Conservation (phyloP, 2,113 vertebrate genomes). For the Phrynosoma blainvillii region DNA sequence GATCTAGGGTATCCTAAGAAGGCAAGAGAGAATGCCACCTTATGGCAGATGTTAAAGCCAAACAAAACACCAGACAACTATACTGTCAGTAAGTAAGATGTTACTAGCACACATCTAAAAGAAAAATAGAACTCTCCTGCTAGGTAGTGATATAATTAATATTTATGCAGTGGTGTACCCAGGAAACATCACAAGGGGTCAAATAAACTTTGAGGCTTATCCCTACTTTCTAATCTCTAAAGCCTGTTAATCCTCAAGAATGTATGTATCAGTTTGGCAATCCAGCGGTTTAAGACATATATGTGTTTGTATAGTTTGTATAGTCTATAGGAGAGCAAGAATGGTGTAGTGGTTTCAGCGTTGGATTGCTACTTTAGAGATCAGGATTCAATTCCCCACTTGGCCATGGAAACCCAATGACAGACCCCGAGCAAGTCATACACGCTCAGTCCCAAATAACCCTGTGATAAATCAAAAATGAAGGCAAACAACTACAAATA, state of each 20-base stretch:
- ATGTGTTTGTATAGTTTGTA: neutral
- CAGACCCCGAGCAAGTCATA: no score
- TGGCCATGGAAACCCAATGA: no score
- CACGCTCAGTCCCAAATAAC: no score
- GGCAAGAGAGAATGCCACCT: neutral
- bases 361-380: no score
- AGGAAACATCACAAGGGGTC: neutral
- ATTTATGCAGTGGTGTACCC: neutral
- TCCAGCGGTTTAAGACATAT: neutral
- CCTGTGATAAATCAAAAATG: no score
- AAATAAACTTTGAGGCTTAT: neutral
- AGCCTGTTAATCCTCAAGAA: neutral
- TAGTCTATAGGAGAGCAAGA: no score
- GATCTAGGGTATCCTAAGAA: neutral
- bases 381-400: no score
- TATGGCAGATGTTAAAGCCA: neutral
- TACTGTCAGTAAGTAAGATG: neutral
- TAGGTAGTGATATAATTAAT: neutral
- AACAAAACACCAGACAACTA: neutral
- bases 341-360: no score
- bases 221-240: neutral
- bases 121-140: neutral
- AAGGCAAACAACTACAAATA: no score
- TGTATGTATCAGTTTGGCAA: neutral
- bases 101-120: neutral